Evolutionary conservation across 2,113 vertebrate species (phyloP).

Genomic region (Caracal caracal): DNA sequence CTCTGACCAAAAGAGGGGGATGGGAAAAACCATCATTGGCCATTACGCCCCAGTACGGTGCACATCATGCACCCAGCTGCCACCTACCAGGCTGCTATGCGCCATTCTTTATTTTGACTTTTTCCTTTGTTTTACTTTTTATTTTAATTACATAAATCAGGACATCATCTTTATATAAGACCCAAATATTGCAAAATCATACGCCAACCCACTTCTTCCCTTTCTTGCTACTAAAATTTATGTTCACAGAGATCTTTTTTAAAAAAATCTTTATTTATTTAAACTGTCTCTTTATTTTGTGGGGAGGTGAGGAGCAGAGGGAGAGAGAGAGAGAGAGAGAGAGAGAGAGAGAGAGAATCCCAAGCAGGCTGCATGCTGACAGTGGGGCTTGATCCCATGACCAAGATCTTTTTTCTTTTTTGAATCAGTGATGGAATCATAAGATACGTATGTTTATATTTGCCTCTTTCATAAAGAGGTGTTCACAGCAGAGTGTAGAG

Average conservation of each 20-base stretch:
- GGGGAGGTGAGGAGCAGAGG: too few species aligned
- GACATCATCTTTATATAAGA: constrained; percentile 2
- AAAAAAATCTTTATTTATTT: too few species aligned
- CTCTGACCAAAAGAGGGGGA: neutral
- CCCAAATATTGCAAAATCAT: neutral
- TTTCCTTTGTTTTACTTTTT: neutral
- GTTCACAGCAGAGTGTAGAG: neutral
- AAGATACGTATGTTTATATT: neutral
- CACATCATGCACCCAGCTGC: neutral
- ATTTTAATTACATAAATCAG: neutral
- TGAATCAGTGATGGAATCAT: neutral
- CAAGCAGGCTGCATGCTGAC: too few species aligned
- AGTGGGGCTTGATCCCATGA: too few species aligned
- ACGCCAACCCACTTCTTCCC: neutral
- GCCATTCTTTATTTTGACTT: neutral
- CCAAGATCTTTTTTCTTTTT: neutral
- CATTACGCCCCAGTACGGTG: neutral
- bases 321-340: too few species aligned
- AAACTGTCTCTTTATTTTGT: too few species aligned
- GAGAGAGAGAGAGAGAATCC: too few species aligned
- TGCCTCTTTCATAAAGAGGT: neutral
- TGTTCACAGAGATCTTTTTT: neutral
- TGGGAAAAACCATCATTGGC: neutral
- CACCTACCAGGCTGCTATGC: neutral
- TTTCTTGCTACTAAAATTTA: neutral